Evolutionary conservation across 2,113 vertebrate genomes (phyloP), one percentile per base, ranked within the genome.

Genomic region (Furnarius figulus): DNA sequence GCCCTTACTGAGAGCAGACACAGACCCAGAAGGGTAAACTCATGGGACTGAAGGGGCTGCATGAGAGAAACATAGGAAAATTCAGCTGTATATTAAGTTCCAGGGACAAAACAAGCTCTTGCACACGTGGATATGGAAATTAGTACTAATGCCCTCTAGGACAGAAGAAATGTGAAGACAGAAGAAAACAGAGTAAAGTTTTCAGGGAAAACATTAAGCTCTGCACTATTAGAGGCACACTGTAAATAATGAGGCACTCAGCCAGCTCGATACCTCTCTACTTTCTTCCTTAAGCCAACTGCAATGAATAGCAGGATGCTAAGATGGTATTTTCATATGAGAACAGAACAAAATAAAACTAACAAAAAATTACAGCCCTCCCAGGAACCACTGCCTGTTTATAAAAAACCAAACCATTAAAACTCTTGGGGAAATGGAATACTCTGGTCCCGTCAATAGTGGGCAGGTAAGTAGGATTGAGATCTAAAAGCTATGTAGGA

Each of bases 371-470:
- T 27, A 59, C 56, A 63, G 52, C 56, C 76, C 56, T 81, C 83
- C 67, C 67, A 68, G 40, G 80, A 93, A 80, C 19, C 37, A 35
- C 77, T 87, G 82, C 75, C 47, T 96, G 65, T 94, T 95, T 97
- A 77, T 75, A 86, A 79, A 75, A 49, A 70, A 33, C 71, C 90
- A 96, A 92, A 76, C 80, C 81, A 94, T 94, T 91, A 94, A 89
- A 61, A 40, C 65, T 88, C 79, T 87, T 87, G 83, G 76, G 59
- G 73, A 90, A 96, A 93, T 89, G 65, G 66, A 93, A 85, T 85
- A 39, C 52, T 93, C 44, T 7, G 8, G 65, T 65, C 47, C 70
- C 4, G 4, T 78, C 85, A 82, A 66, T 8, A 85, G 78, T 10
- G 56, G 80, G 40, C 83, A 84, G 72, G 82, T 85, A 76, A 93